phyloP scores from a whole-genome alignment of 2,113 vertebrate species.

The Xiphorhynchus elegans region DNA sequence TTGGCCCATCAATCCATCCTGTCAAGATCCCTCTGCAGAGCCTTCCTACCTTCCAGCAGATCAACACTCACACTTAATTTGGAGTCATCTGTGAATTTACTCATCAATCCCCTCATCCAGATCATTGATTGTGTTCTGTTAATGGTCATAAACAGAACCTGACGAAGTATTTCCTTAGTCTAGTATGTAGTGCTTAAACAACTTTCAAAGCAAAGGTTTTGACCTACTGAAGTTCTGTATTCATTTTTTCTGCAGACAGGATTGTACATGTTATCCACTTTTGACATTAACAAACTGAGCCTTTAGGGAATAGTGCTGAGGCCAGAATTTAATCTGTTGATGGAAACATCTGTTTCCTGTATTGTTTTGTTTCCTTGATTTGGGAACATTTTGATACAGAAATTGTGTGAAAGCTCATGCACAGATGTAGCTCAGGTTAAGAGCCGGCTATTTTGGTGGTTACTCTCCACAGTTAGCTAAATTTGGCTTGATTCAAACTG shows the following conservation, averaged over 20 bases:
- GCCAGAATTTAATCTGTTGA: background rate
- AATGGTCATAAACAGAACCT: background rate
- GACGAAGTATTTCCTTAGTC: background rate
- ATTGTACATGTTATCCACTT: background rate
- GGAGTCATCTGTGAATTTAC: background rate
- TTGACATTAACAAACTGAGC: background rate
- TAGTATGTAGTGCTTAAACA: background rate
- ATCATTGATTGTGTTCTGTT: background rate
- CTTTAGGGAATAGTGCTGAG: slow-evolving; percentile 22
- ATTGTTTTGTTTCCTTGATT: slow-evolving; percentile 37
- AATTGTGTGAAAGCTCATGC: slow-evolving; percentile 25
- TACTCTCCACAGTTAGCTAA: background rate
- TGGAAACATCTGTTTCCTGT: slow-evolving; percentile 62
- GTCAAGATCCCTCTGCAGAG: background rate
- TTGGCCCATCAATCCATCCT: background rate
- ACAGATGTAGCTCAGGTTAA: background rate
- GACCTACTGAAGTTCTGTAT: background rate
- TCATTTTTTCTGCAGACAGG: background rate
- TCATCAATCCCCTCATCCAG: background rate
- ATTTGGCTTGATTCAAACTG: background rate
- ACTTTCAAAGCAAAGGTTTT: background rate
- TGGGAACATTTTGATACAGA: slow-evolving; percentile 41
- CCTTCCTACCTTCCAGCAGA: background rate
- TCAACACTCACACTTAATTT: background rate
- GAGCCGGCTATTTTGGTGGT: background rate